A percentile compares a stretch with the other conserved stretches of the same genome.
Evolutionary conservation across 92 coral and sea anemone species (phyloP).

Genomic region (Phenganax subtilis): DNA sequence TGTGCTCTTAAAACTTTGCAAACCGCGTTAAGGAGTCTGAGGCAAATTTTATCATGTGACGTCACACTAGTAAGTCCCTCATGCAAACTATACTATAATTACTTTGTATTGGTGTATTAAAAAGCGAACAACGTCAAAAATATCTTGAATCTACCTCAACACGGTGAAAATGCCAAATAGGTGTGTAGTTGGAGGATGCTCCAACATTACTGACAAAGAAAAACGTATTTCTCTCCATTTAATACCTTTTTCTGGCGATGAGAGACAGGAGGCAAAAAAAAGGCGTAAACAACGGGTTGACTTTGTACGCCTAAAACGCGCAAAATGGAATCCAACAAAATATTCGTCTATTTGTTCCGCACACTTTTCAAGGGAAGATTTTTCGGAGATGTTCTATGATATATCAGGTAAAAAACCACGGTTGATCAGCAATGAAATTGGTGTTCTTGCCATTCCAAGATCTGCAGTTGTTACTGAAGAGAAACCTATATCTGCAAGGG

Average conservation of each 20-base stretch:
- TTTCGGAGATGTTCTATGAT: slow-evolving; percentile 2
- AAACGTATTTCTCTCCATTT: slow-evolving; percentile 34
- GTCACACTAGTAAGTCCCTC: too few relatives aligned
- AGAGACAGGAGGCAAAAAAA: slow-evolving; percentile 31
- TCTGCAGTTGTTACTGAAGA: neutral
- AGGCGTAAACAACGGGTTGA: slow-evolving; percentile 21
- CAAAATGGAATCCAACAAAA: slow-evolving; percentile 22
- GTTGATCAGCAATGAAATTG: slow-evolving; percentile 28
- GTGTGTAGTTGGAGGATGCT: slow-evolving; percentile 39
- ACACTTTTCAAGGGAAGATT: slow-evolving; percentile 27
- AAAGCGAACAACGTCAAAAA: too few relatives aligned
- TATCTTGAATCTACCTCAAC: too few relatives aligned
- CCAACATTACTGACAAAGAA: slow-evolving; percentile 10
- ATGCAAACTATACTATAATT: too few relatives aligned
- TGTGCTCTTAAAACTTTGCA: too few relatives aligned
- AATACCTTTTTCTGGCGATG: slow-evolving; percentile 39
- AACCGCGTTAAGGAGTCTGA: too few relatives aligned
- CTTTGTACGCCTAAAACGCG: slow-evolving; percentile 26
- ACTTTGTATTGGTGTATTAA: too few relatives aligned
- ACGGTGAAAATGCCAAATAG: slow-evolving; percentile 31
- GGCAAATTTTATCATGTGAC: too few relatives aligned
- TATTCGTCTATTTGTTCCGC: slow-evolving; percentile 22
- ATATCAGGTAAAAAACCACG: neutral
- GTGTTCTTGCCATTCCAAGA: slow-evolving; percentile 2
- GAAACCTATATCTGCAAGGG: too few relatives aligned